A percentile compares a stretch with the other conserved stretches of the same genome.
Evolutionary conservation across 2,888 invertebrate genomes (phyloP).

Genomic region (Mesoligia furuncula): DNA sequence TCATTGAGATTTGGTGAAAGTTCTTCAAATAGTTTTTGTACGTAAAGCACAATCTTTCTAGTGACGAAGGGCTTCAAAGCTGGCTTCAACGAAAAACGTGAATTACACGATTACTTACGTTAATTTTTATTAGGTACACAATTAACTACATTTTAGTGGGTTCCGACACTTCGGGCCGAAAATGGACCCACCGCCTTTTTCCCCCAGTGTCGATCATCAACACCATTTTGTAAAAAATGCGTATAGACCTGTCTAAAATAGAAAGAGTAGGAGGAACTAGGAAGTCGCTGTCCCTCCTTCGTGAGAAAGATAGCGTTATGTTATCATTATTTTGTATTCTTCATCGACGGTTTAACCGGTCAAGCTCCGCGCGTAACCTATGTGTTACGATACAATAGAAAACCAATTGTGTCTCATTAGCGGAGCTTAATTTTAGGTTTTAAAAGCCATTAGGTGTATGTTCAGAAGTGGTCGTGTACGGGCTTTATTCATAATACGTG

Average conservation of each 20-base stretch:
- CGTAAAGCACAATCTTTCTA: background rate
- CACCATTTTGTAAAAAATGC: background rate
- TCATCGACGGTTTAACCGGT: background rate
- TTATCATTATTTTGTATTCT: background rate
- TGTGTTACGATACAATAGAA: no score
- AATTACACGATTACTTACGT: no score
- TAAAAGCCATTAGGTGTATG: background rate
- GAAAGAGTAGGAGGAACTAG: background rate
- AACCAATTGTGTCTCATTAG: no score
- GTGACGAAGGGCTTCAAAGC: background rate
- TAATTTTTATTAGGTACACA: background rate
- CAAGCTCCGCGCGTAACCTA: no score
- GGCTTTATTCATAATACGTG: conserved; percentile 9
- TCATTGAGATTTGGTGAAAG: conserved; percentile 11
- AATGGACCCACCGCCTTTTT: background rate
- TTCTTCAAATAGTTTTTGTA: background rate
- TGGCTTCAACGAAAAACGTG: background rate
- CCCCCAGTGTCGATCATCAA: no score
- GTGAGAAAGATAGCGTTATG: background rate
- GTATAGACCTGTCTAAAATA: background rate
- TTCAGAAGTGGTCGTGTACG: background rate
- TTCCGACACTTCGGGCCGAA: background rate
- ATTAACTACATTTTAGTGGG: background rate
- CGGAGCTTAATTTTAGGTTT: background rate
- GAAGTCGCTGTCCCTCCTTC: background rate